phyloP scores from a whole-genome alignment of 2,888 invertebrate genomes.

The Hypomecis atomaria region DNA sequence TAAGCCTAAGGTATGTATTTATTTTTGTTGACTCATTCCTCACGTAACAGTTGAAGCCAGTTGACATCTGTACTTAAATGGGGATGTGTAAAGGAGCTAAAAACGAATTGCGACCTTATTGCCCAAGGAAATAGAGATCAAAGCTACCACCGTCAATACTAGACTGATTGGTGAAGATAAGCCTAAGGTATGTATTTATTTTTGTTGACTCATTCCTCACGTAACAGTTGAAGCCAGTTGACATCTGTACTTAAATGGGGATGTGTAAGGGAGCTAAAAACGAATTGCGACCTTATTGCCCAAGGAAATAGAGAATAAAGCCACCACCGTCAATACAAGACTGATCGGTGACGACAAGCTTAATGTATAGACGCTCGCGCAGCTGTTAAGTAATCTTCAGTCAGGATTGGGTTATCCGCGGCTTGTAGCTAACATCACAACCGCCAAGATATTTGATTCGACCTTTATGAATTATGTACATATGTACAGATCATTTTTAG shows the following conservation, averaged over 20 bases:
- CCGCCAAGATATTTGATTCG: too few relatives aligned
- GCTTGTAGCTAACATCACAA: too few relatives aligned
- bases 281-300: constrained; percentile 86
- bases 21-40: constrained; percentile 89
- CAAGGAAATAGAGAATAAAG: constrained; percentile 66
- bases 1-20: constrained; percentile 66
- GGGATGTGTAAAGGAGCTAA: constrained; percentile 87
- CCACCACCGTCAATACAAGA: constrained; percentile 37
- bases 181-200: constrained; percentile 63
- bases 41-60: constrained; percentile 87
- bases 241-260: constrained; percentile 88
- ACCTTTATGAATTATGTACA: too few relatives aligned
- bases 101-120: constrained; percentile 85
- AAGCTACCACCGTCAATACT: constrained; percentile 40
- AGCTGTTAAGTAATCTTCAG: too few relatives aligned
- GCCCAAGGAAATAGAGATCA: constrained; percentile 74
- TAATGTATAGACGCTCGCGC: too few relatives aligned
- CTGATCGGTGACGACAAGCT: constrained; percentile 72
- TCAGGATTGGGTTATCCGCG: too few relatives aligned
- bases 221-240: constrained; percentile 87
- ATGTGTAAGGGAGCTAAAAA: constrained; percentile 85
- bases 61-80: constrained; percentile 87
- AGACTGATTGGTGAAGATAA: constrained; percentile 71
- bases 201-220: constrained; percentile 88
- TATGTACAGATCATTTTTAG: too few relatives aligned